Base-by-base conservation (phyloP, 2,888 invertebrate genomes). In the Leptinotarsa rubiginosa region DNA sequence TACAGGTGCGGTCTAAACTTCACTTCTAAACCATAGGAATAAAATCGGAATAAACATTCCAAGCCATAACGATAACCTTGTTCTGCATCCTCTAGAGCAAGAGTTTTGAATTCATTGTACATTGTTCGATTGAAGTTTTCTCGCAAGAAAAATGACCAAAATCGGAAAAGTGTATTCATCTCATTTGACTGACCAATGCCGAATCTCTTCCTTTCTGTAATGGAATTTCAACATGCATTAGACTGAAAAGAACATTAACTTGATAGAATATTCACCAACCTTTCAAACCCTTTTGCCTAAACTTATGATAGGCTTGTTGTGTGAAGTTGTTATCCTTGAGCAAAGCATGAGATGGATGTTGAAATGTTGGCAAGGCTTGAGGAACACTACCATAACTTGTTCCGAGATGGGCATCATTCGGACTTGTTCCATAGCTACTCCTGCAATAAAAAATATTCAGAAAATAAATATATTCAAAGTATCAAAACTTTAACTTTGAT, bases 101-200 rank as follows among this genome's bases (percentile, higher is more conserved):
- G 88, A 25, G 92, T 90, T 84, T 94, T 93, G 89, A 99, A 99
- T 89, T 99, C 99, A 82, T 95, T 94, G 88, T 98, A 99, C 99
- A 99, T 99, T 80, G 93, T 97, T 82, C 95, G 93, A 89, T 99
- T 99, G 89, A 98, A 99, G 87, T 99, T 97, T 87, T 99, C 98
- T 76, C 99, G 90, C 79, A 99, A 90, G 91, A 99, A 99, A 92
- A 99, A 99, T 47, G 99, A 99, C 99, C 99, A 99, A 90, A 99
- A 99, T 77, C 99, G 91, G 91, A 98, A 99, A 69, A 99, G 90
- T 0, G 99, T 99, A 89, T 99, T 99, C 99, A 99, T 99, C 89
- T 99, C 99, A 85, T 97, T 97, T 7, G 97, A 97, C 85, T 96
- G 96, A 0, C 99, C 99, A 83, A 94, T 94, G 76, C 99, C 99